Evolutionary conservation across 2,797 vertebrate species (phyloP), one percentile per base, ranked within the genome.

Genomic region (Lagodon rhomboides): DNA sequence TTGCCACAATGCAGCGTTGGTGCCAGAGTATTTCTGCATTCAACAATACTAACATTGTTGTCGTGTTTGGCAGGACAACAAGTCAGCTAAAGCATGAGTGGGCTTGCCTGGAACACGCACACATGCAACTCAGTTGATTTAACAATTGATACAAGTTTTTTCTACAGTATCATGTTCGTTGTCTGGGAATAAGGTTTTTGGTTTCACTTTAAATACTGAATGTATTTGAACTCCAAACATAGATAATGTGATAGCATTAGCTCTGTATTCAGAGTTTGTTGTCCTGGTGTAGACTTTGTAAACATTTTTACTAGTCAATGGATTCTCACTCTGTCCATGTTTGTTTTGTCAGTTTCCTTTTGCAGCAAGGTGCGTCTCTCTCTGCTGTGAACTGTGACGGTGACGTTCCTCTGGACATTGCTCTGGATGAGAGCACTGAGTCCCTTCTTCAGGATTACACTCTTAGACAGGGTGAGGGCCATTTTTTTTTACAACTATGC

Each of bases 311-410:
- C 2, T 25, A 20, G 53, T 61, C 38, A 51, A 50, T 11, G 17
- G 11, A 62, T 66, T 68, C 18, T 78, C 38, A 63, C 0, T 59
- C 15, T 75, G 25, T 67, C 12, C 13, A 1, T 80, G 59, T 82
- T 68, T 79, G 67, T 83, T 46, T 75, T 70, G 22, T 62, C 84
- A 98, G 97, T 85, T 97, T 96, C 92, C 95, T 98, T 55, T 85
- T 98, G 90, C 91, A 95, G 89, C 87, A 91, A 0, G 95, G 95
- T 0, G 97, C 97, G 0, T 95, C 95, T 77, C 94, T 98, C 2
- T 95, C 95, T 3, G 95, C 95, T 0, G 97, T 98, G 80, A 98
- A 97, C 92, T 98, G 97, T 67, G 97, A 98, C 0, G 97, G 97
- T 0, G 97, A 98, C 12, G 94, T 97, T 81, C 96, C 97, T 6